A percentile compares a stretch with the other conserved stretches of the same genome.
phyloP scores from a whole-genome alignment of 2,888 invertebrate genomes.

The Pantelozetes paolii region DNA sequence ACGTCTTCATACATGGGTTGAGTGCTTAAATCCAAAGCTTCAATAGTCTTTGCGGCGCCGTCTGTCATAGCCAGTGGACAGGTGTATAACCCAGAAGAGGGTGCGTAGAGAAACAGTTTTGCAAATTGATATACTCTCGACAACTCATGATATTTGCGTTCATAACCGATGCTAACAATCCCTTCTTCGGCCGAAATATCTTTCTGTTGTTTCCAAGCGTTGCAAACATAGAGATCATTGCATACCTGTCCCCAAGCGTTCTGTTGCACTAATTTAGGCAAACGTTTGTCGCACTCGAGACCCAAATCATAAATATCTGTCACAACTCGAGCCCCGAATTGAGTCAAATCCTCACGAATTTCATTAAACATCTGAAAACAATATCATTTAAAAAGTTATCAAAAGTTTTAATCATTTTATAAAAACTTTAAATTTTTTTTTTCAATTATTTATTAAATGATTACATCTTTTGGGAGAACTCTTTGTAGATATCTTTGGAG shows the following conservation, averaged over 20 bases:
- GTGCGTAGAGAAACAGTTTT: slow-evolving; percentile 57
- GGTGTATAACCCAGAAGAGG: slow-evolving; percentile 58
- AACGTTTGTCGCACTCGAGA: slow-evolving; percentile 55
- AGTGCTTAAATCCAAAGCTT: slow-evolving; percentile 44
- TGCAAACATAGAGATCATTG: slow-evolving; percentile 56
- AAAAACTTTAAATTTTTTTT: too few species aligned
- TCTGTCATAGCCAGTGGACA: slow-evolving; percentile 62
- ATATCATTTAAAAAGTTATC: slow-evolving; percentile 45
- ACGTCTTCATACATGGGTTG: slow-evolving; percentile 46
- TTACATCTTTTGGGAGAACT: slow-evolving; percentile 53
- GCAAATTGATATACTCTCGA: slow-evolving; percentile 56
- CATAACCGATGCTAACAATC: slow-evolving; percentile 57
- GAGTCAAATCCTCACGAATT: slow-evolving; percentile 54
- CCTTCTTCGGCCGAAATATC: slow-evolving; percentile 58
- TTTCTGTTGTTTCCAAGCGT: slow-evolving; percentile 58
- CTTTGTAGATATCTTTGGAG: slow-evolving; percentile 52
- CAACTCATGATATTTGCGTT: slow-evolving; percentile 51
- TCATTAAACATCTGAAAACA: slow-evolving; percentile 49
- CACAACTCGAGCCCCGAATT: slow-evolving; percentile 57
- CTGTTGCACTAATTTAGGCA: slow-evolving; percentile 55
- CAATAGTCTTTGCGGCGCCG: slow-evolving; percentile 58
- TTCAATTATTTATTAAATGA: too few species aligned
- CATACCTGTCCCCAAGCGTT: slow-evolving; percentile 58
- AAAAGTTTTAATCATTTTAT: too few species aligned
- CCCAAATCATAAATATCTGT: slow-evolving; percentile 55